These are phyloP conservation scores for Odontamblyopus rebecca DNA, from an alignment of 2,797 vertebrate species.

Conservation along the genomic window DNA sequence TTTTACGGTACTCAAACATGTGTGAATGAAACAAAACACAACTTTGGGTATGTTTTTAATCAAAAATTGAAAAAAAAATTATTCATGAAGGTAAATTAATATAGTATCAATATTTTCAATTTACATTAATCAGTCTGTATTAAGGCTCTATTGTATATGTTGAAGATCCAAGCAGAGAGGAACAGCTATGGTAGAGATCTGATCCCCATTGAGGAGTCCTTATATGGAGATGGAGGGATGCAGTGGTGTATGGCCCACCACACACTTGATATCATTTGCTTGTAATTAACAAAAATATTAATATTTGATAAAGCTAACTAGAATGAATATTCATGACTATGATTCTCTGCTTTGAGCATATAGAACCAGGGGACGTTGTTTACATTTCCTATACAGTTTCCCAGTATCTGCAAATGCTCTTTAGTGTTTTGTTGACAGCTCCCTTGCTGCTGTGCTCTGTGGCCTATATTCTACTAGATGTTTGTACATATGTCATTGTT, in stretches of 20 bases:
- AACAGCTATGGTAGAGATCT: background rate
- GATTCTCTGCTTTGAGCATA: background rate
- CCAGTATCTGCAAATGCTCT: constrained; percentile 1
- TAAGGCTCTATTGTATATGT: too few species aligned
- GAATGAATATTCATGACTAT: background rate
- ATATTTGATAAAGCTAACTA: background rate
- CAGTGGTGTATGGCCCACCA: background rate
- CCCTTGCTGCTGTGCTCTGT: background rate
- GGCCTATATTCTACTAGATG: constrained; percentile 22
- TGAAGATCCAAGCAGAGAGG: background rate
- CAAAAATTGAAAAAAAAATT: too few species aligned
- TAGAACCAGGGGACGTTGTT: background rate
- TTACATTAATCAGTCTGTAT: too few species aligned
- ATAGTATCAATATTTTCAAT: too few species aligned
- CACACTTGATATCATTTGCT: background rate
- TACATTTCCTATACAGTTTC: constrained; percentile 5
- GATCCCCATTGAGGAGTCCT: background rate
- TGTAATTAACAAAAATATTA: background rate
- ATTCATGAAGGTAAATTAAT: too few species aligned
- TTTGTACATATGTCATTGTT: constrained; percentile 17
- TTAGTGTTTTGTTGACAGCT: constrained; percentile 9
- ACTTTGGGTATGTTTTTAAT: too few species aligned
- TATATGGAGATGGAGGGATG: background rate
- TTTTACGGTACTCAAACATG: too few species aligned
- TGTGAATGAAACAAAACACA: too few species aligned